Evolutionary conservation across 2,797 vertebrate species (phyloP).

Genomic region (Varecia variegata): DNA sequence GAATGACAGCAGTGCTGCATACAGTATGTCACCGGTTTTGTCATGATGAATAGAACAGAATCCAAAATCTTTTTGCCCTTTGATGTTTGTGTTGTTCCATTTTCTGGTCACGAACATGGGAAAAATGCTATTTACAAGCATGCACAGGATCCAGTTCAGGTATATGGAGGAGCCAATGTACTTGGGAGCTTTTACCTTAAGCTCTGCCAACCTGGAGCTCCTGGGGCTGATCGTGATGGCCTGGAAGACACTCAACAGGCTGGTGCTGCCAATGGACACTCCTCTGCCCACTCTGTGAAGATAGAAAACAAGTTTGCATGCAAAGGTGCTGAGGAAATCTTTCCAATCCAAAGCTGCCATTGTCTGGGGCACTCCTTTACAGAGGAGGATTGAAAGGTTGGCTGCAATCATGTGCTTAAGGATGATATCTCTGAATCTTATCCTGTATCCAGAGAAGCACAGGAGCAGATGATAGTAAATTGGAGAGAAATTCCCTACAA

Average conservation of each 20-base stretch:
- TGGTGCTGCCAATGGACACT: neutral
- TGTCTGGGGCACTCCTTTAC: neutral
- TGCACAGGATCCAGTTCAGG: neutral
- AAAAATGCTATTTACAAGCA: neutral
- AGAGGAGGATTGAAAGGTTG: neutral
- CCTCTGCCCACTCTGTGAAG: neutral
- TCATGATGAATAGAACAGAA: neutral
- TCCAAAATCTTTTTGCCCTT: rapidly evolving
- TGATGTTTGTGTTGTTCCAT: no score
- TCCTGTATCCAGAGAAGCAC: neutral
- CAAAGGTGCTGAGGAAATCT: neutral
- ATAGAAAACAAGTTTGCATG: neutral
- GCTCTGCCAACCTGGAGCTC: neutral
- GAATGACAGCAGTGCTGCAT: neutral
- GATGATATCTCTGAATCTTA: neutral
- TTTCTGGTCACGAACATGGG: neutral
- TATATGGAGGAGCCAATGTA: neutral
- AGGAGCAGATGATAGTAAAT: neutral
- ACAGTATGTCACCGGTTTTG: rapidly evolving
- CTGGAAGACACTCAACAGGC: neutral
- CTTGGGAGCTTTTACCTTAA: neutral
- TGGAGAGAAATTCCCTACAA: neutral
- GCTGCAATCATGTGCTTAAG: neutral
- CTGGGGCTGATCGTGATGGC: neutral
- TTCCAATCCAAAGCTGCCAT: neutral